Percentiles rank a stretch among this genome's conserved stretches.
These are phyloP conservation scores for Suncus etruscus DNA, from an alignment of 2,113 vertebrate species.

Conservation along the genomic window DNA sequence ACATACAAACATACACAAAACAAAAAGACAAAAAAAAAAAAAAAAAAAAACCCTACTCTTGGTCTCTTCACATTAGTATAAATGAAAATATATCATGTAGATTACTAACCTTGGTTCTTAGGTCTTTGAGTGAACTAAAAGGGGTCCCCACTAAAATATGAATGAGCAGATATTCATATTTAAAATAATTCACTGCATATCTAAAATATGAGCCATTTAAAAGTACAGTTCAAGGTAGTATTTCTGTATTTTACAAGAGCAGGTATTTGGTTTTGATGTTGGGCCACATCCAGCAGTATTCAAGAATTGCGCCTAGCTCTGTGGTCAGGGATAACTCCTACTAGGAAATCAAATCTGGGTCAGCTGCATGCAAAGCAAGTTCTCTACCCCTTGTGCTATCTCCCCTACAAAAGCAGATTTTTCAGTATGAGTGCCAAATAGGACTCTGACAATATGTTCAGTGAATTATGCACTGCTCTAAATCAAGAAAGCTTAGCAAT, in stretches of 20 bases:
- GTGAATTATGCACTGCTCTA: not conserved
- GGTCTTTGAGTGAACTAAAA: slow-evolving; percentile 33
- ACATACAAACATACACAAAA: too few species aligned
- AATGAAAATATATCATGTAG: not conserved
- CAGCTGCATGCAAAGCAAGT: too few species aligned
- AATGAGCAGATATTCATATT: not conserved
- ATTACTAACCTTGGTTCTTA: not conserved
- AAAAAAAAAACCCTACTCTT: too few species aligned
- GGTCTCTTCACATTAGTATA: slow-evolving; percentile 1
- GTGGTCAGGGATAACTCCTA: too few species aligned
- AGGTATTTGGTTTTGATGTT: not conserved
- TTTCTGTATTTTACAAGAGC: slow-evolving; percentile 44
- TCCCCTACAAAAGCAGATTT: too few species aligned
- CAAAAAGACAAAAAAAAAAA: too few species aligned
- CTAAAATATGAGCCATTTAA: not conserved
- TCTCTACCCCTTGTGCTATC: too few species aligned
- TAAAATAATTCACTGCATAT: not conserved
- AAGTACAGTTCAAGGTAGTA: slow-evolving; percentile 4
- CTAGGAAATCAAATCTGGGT: too few species aligned
- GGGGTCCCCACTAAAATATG: not conserved
- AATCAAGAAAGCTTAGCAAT: not conserved
- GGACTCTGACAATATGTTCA: not conserved
- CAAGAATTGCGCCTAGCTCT: too few species aligned
- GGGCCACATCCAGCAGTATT: too few species aligned
- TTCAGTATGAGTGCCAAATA: not conserved